Percentiles rank a stretch among this genome's conserved stretches.
Conservation (phyloP, 2,888 invertebrate genomes). For the Adelphocoris suturalis region DNA sequence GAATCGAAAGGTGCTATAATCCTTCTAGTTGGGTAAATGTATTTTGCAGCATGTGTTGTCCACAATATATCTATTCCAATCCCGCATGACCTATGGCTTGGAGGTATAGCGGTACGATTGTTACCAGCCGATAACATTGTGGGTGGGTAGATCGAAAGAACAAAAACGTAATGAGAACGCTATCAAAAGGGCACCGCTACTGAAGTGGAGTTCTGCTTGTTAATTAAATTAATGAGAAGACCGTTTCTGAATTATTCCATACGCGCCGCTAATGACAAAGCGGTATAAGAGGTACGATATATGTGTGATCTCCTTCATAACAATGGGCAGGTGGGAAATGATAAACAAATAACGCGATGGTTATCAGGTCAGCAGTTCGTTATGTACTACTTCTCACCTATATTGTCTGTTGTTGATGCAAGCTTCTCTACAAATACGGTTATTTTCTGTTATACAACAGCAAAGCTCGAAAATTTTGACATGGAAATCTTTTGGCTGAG, state of each 20-base stretch:
- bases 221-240: neutral
- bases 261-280: neutral
- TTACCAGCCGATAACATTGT: neutral
- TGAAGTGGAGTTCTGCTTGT: neutral
- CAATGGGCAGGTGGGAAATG: neutral
- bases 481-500: no score
- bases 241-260: neutral
- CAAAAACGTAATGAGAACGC: neutral
- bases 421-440: no score
- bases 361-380: neutral
- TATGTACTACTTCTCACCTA: neutral
- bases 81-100: neutral
- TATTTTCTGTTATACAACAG: no score
- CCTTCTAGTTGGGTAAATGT: no score
- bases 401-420: no score
- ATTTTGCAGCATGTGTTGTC: no score
- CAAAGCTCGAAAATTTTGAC: no score
- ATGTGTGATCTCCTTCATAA: neutral
- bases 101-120: constrained; percentile 20
- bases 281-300: neutral
- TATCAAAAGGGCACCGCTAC: neutral
- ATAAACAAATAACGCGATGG: constrained; percentile 1
- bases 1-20: no score
- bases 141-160: neutral
- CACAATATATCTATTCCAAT: no score